These are phyloP conservation scores for Hestina assimilis DNA, from an alignment of 1,140 invertebrate species.

Conservation along the genomic window DNA sequence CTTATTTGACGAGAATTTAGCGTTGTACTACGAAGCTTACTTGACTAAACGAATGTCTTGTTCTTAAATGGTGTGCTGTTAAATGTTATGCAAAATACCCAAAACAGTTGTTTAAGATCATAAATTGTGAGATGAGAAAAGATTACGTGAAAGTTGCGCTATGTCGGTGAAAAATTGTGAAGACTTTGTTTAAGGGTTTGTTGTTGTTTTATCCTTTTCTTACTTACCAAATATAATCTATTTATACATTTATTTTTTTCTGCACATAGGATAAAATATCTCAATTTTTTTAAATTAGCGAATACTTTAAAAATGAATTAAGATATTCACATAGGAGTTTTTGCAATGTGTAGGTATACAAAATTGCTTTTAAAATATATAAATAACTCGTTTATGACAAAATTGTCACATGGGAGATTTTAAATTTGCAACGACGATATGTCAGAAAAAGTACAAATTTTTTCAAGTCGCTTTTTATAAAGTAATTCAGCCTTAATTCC, in stretches of 20 bases:
- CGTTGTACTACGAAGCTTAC: conserved; percentile 24
- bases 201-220: background rate
- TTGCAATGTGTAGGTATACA: too few relatives aligned
- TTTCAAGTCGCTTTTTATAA: too few relatives aligned
- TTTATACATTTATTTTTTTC: too few relatives aligned
- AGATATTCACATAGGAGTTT: too few relatives aligned
- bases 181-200: background rate
- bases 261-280: too few relatives aligned
- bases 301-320: too few relatives aligned
- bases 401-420: too few relatives aligned
- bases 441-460: too few relatives aligned
- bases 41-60: conserved; percentile 29
- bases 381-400: too few relatives aligned
- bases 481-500: background rate
- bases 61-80: conserved; percentile 4
- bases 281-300: too few relatives aligned
- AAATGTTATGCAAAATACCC: conserved; percentile 8
- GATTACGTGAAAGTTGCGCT: conserved; percentile 1
- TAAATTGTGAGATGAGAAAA: conserved; percentile 12
- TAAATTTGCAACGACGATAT: too few relatives aligned
- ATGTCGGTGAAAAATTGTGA: background rate
- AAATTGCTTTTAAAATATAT: too few relatives aligned
- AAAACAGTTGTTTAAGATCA: conserved; percentile 4
- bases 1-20: conserved; percentile 3
- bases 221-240: background rate